Evolutionary conservation across 2,113 vertebrate species (phyloP).

Genomic region (Sturnus vulgaris): DNA sequence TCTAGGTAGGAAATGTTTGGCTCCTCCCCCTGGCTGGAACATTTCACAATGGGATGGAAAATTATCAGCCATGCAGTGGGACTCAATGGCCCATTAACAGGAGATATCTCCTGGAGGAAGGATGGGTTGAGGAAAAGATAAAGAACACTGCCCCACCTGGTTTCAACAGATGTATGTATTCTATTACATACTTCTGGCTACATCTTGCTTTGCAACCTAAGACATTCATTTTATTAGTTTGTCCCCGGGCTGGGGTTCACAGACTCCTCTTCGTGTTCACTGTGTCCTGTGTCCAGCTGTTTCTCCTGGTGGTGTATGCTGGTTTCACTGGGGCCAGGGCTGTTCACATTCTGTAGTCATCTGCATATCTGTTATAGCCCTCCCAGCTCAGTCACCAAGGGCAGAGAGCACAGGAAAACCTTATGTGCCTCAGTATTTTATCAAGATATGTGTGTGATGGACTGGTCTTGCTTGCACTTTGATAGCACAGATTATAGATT

Average conservation of each 20-base stretch:
- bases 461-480: neutral
- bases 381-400: neutral
- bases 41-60: too few species aligned
- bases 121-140: too few species aligned
- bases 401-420: neutral
- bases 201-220: neutral
- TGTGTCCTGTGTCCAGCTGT: neutral
- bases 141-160: too few species aligned
- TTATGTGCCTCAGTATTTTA: neutral
- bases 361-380: neutral
- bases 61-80: too few species aligned
- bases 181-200: neutral
- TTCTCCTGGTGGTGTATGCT: neutral
- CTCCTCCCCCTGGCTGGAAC: too few species aligned
- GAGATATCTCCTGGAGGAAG: too few species aligned
- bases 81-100: too few species aligned
- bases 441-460: neutral
- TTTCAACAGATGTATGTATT: neutral
- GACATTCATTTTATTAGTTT: neutral
- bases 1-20: too few species aligned
- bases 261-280: neutral
- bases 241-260: neutral
- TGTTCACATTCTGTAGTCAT: rapidly evolving
- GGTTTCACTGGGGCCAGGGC: neutral
- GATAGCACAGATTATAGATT: neutral